Evolutionary conservation across 2,113 vertebrate species (phyloP).

Genomic region (Corythornis vintsioides): DNA sequence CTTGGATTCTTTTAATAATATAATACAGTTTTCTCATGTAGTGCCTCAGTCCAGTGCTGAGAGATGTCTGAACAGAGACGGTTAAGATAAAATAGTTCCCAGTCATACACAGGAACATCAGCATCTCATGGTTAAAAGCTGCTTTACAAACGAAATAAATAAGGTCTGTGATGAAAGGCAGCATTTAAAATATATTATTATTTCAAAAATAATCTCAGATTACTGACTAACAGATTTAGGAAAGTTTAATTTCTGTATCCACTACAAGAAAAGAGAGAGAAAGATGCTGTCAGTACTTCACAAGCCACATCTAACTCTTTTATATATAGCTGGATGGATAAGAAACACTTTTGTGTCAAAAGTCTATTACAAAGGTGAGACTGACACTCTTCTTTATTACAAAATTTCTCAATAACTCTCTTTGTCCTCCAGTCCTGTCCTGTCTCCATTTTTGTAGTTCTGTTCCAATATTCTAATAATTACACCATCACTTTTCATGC

Average conservation of each 20-base stretch:
- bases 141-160: neutral
- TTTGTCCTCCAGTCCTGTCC: neutral
- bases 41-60: neutral
- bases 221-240: neutral
- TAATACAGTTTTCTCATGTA: neutral
- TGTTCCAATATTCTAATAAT: neutral
- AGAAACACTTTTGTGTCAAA: neutral
- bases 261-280: neutral
- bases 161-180: neutral
- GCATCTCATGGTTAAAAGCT: neutral
- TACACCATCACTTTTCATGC: neutral
- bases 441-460: neutral
- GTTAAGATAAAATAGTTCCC: neutral
- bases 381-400: neutral
- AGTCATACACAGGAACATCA: neutral
- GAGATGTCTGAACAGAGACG: neutral
- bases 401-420: neutral
- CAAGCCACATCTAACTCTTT: neutral
- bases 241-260: neutral
- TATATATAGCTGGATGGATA: neutral
- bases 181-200: neutral
- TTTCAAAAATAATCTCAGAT: neutral
- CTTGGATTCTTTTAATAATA: neutral
- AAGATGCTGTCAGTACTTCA: neutral
- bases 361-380: neutral